Percentiles rank a stretch among this genome's conserved stretches.
Evolutionary conservation across 2,888 invertebrate genomes (phyloP).

Genomic region (Protophormia terraenovae): DNA sequence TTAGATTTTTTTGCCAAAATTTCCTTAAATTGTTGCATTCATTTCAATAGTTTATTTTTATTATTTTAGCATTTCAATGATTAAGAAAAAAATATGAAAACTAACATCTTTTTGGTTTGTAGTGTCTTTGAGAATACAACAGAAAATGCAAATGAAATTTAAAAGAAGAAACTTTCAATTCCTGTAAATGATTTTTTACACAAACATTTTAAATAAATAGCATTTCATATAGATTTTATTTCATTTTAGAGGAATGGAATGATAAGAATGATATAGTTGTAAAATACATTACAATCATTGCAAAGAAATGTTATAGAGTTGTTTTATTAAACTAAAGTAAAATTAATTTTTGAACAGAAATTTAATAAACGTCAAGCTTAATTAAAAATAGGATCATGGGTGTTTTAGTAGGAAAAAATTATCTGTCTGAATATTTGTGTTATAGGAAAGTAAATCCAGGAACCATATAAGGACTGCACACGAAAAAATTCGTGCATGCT

Average conservation of each 20-base stretch:
- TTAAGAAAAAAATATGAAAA: not conserved
- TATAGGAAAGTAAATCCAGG: too few species aligned
- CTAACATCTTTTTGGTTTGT: slow-evolving; percentile 46
- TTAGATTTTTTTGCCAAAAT: not conserved
- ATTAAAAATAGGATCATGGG: too few species aligned
- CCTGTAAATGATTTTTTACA: not conserved
- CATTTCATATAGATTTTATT: slow-evolving; percentile 12
- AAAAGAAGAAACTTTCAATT: not conserved
- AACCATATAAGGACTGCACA: too few species aligned
- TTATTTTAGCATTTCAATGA: slow-evolving; percentile 23
- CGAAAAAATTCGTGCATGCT: too few species aligned
- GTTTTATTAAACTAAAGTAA: not conserved
- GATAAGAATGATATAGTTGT: slow-evolving; percentile 11
- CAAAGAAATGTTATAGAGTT: not conserved
- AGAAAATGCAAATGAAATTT: not conserved
- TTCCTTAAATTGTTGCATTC: slow-evolving; percentile 4
- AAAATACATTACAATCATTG: not conserved
- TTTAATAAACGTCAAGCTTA: too few species aligned
- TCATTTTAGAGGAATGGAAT: slow-evolving; percentile 41
- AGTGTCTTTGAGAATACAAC: not conserved
- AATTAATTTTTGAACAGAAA: too few species aligned
- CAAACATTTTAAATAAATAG: not conserved
- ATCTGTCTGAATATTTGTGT: too few species aligned
- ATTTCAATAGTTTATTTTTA: not conserved
- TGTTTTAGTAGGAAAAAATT: too few species aligned